A percentile compares a stretch with the other conserved stretches of the same genome.
Evolutionary conservation across 2,888 invertebrate species (phyloP).

Genomic region (Drosophila pseudotalamancana): DNA sequence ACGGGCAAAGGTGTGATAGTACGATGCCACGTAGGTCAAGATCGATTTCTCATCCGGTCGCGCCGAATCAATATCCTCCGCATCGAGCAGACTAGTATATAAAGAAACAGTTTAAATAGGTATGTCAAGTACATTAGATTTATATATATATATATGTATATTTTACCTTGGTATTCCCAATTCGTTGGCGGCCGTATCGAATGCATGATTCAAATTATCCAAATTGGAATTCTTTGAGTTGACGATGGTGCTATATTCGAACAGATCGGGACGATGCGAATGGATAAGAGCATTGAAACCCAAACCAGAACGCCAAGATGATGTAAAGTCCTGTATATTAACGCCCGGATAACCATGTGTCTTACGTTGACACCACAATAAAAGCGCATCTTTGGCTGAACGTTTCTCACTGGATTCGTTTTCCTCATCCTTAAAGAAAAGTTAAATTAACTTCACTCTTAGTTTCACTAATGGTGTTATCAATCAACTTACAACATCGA

Average conservation of each 20-base stretch:
- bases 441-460: not conserved
- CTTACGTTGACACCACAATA: conserved; percentile 99
- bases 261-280: conserved; percentile 97
- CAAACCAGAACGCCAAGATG: conserved; percentile 97
- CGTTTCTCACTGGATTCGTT: conserved; percentile 98
- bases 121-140: no score
- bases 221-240: conserved; percentile 90
- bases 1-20: conserved; percentile 99
- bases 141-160: not conserved
- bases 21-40: conserved; percentile 99
- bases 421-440: conserved; percentile 91
- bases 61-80: conserved; percentile 97
- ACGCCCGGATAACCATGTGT: conserved; percentile 97
- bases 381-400: conserved; percentile 98
- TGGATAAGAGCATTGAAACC: conserved; percentile 99
- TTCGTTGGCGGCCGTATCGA: conserved; percentile 96
- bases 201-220: conserved; percentile 98
- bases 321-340: conserved; percentile 94
- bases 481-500: conserved; percentile 91
- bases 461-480: fast-evolving
- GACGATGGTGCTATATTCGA: conserved; percentile 93
- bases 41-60: conserved; percentile 99
- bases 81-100: conserved; percentile 90
- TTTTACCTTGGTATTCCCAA: conserved; percentile 92
- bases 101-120: not conserved